Percentiles rank a stretch among this genome's conserved stretches.
Conservation (phyloP, 2,888 invertebrate species). For the Eurytoma californica region DNA sequence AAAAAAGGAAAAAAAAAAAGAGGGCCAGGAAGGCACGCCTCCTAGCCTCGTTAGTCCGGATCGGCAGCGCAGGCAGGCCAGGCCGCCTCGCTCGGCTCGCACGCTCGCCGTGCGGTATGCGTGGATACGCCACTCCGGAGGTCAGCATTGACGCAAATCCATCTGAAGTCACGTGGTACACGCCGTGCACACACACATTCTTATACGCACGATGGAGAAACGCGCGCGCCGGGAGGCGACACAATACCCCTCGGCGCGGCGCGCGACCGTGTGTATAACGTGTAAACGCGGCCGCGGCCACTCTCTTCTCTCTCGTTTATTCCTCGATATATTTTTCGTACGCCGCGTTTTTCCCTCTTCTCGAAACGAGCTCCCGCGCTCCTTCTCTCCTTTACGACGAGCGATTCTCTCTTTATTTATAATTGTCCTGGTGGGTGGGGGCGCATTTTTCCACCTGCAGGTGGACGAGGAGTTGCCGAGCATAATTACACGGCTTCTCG, state of each 20-base stretch:
- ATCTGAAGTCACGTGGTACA: constrained; percentile 77
- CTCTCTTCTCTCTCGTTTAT: too few species aligned
- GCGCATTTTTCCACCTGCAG: too few species aligned
- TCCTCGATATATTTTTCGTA: too few species aligned
- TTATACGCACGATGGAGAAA: not conserved
- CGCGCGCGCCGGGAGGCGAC: not conserved
- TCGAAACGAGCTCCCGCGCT: too few species aligned
- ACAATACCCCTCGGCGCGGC: constrained; percentile 1
- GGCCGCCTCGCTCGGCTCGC: constrained; percentile 22
- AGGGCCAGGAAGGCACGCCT: constrained; percentile 60
- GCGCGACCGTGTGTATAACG: not conserved
- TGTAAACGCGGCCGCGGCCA: too few species aligned
- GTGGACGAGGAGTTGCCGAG: too few species aligned
- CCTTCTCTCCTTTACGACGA: too few species aligned
- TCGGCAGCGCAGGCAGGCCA: constrained; percentile 34
- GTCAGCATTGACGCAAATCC: constrained; percentile 85
- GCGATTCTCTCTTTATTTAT: too few species aligned
- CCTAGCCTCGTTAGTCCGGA: constrained; percentile 59
- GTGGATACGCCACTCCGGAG: constrained; percentile 78
- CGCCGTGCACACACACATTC: constrained; percentile 6
- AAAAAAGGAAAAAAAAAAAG: constrained; percentile 35
- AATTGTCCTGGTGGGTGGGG: too few species aligned
- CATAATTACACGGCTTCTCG: too few species aligned
- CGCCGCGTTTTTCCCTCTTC: too few species aligned
- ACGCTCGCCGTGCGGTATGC: constrained; percentile 66